These are phyloP conservation scores for Clistopyga incitator DNA, from an alignment of 2,888 invertebrate species.

Conservation along the genomic window DNA sequence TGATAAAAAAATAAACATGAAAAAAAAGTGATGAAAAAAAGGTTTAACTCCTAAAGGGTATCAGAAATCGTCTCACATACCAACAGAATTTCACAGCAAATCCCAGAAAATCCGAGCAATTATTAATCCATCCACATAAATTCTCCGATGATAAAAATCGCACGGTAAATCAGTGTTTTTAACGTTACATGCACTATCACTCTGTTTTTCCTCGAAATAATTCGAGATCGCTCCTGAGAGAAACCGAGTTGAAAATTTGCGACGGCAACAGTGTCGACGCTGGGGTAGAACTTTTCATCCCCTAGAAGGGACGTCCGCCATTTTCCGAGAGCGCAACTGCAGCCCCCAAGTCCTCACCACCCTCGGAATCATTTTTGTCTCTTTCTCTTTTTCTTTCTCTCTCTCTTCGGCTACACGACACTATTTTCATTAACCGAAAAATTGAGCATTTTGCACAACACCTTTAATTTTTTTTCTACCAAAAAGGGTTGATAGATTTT, in stretches of 20 bases:
- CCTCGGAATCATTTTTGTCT: slow-evolving; percentile 14
- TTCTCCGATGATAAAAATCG: neutral
- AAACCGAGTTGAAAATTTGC: slow-evolving; percentile 24
- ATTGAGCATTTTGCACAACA: neutral
- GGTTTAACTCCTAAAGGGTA: neutral
- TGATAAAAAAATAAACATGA: too few species aligned
- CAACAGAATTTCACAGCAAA: neutral
- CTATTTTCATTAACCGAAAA: neutral
- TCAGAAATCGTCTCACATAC: neutral
- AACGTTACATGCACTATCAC: neutral
- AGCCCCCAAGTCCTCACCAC: slow-evolving; percentile 4
- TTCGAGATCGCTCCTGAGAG: neutral
- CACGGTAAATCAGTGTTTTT: neutral
- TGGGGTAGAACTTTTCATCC: slow-evolving; percentile 39
- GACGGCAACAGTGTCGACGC: slow-evolving; percentile 37
- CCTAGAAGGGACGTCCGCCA: slow-evolving; percentile 42
- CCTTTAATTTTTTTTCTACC: neutral
- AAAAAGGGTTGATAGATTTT: neutral
- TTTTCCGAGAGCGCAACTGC: slow-evolving; percentile 31
- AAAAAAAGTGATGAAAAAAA: too few species aligned
- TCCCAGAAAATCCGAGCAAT: neutral
- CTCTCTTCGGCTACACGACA: slow-evolving; percentile 1
- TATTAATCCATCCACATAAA: slow-evolving; percentile 19
- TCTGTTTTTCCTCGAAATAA: neutral
- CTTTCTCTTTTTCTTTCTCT: neutral